Conservation (phyloP, 2,888 invertebrate genomes). For the Agonopterix alstromeriana region DNA sequence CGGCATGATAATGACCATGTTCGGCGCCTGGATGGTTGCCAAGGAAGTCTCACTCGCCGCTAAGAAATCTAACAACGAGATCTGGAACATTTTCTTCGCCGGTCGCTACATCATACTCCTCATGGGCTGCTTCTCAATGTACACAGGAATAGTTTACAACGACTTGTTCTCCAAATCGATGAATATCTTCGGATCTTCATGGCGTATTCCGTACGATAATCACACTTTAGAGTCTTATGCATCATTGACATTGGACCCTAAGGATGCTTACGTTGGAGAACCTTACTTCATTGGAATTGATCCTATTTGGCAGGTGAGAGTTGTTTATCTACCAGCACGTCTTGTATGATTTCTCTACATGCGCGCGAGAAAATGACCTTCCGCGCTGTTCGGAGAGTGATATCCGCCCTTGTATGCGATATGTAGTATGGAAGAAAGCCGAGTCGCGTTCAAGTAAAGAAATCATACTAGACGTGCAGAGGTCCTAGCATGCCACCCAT, state of each 20-base stretch:
- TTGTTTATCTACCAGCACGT: too few relatives aligned
- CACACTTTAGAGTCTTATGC: conserved; percentile 62
- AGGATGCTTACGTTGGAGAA: conserved; percentile 64
- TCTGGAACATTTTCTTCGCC: conserved; percentile 98
- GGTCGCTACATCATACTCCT: conserved; percentile 98
- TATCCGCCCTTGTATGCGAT: neutral
- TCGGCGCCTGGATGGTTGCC: conserved; percentile 88
- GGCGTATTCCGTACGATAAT: conserved; percentile 80
- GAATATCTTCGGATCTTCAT: conserved; percentile 95
- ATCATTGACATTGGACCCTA: conserved; percentile 81
- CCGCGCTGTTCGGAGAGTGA: neutral
- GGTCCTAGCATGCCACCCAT: too few relatives aligned
- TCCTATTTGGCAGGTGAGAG: conserved; percentile 81
- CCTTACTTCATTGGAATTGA: conserved; percentile 96
- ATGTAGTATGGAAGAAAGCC: neutral
- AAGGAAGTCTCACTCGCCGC: conserved; percentile 85
- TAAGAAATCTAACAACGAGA: conserved; percentile 86
- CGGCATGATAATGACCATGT: conserved; percentile 87
- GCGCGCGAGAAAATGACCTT: too few relatives aligned
- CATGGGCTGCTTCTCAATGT: conserved; percentile 98
- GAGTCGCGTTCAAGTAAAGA: too few relatives aligned
- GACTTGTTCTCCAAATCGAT: conserved; percentile 97
- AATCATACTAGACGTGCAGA: too few relatives aligned
- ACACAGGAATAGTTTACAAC: conserved; percentile 98
- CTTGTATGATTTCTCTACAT: too few relatives aligned